Conservation (phyloP, 2,888 invertebrate species). For the Xylophagus ater region DNA sequence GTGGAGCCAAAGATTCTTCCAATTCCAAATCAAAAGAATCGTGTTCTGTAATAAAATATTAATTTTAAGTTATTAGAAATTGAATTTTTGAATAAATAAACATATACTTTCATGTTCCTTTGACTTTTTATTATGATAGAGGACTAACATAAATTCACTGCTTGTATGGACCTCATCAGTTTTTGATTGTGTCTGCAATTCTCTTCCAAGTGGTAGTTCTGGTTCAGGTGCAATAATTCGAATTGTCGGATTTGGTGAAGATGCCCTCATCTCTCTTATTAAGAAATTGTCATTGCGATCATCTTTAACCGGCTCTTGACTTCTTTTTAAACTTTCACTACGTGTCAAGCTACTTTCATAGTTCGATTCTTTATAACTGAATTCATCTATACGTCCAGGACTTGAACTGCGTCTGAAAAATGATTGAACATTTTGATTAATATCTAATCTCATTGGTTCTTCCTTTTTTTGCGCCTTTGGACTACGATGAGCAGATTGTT, state of each 20-base stretch:
- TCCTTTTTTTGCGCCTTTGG: slow-evolving; percentile 32
- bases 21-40: slow-evolving; percentile 52
- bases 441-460: slow-evolving; percentile 29
- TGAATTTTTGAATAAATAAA: slow-evolving; percentile 7
- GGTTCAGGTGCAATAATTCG: slow-evolving; percentile 30
- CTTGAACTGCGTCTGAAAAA: neutral
- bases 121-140: slow-evolving; percentile 48
- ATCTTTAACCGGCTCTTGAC: slow-evolving; percentile 22
- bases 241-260: slow-evolving; percentile 25
- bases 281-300: neutral
- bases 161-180: slow-evolving; percentile 50
- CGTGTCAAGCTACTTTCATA: neutral
- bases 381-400: neutral
- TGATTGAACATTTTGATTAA: slow-evolving; percentile 29
- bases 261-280: slow-evolving; percentile 9
- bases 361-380: neutral
- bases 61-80: slow-evolving; percentile 16
- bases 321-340: slow-evolving; percentile 22
- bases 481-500: neutral
- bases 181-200: too few species aligned
- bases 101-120: slow-evolving; percentile 41
- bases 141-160: slow-evolving; percentile 71
- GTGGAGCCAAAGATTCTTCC: slow-evolving; percentile 58
- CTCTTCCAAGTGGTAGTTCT: slow-evolving; percentile 16
- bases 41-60: slow-evolving; percentile 32